These are phyloP conservation scores for Cerastis leucographa DNA, from an alignment of 2,888 invertebrate genomes.

Conservation along the genomic window DNA sequence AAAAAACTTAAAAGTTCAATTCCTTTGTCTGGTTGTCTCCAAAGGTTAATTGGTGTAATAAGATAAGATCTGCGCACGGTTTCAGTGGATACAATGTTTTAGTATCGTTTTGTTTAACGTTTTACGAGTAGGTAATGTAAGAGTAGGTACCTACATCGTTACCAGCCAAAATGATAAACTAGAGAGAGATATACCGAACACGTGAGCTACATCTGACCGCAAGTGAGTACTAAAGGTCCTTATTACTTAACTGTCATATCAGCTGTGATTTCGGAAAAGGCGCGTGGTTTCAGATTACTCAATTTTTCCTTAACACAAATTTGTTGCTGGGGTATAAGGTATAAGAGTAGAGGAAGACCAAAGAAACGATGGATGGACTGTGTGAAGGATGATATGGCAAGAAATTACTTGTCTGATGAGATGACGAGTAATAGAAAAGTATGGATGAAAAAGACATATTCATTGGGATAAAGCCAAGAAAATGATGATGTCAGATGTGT, in stretches of 20 bases:
- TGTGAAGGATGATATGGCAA: no score
- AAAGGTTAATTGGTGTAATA: conserved; percentile 52
- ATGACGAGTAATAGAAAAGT: no score
- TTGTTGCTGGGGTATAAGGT: no score
- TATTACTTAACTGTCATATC: conserved; percentile 1
- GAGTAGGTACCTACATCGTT: conserved; percentile 26
- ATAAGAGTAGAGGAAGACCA: no score
- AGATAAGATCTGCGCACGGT: conserved; percentile 43
- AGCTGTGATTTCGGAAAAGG: background rate
- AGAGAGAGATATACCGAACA: no score
- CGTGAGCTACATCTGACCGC: conserved; percentile 33
- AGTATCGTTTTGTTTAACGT: conserved; percentile 9
- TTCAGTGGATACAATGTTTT: conserved; percentile 34
- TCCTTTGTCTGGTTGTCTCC: conserved; percentile 33
- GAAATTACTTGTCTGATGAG: no score
- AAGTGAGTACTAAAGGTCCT: conserved; percentile 12
- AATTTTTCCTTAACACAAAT: background rate
- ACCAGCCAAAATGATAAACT: conserved; percentile 33
- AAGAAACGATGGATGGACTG: no score
- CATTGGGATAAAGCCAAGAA: no score
- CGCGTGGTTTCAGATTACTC: background rate
- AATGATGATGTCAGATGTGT: background rate
- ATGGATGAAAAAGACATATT: no score
- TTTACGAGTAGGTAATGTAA: conserved; percentile 9
- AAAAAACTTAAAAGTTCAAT: conserved; percentile 14